A percentile compares a stretch with the other conserved stretches of the same genome.
Evolutionary conservation across 64 coral and sea anemone genomes (phyloP).

Genomic region (Stichodactyla mertensii): DNA sequence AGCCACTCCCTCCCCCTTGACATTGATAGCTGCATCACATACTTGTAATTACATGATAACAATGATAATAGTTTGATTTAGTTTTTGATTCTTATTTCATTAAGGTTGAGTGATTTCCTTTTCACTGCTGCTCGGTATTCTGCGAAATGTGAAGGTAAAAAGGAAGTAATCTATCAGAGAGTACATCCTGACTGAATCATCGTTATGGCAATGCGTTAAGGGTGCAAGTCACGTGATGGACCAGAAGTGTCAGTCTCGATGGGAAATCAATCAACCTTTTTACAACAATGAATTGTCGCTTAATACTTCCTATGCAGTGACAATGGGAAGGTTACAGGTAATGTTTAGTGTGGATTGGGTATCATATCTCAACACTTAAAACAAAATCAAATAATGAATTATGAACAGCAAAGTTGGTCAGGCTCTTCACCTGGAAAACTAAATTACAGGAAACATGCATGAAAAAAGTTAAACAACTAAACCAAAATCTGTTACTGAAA

Average conservation of each 20-base stretch:
- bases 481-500: no score
- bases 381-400: no score
- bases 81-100: not conserved
- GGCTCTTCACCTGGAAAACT: no score
- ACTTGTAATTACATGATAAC: no score
- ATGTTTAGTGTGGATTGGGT: not conserved
- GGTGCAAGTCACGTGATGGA: not conserved
- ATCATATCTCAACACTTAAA: no score
- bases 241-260: no score
- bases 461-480: no score
- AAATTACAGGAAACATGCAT: no score
- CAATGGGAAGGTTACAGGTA: not conserved
- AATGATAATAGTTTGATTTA: not conserved
- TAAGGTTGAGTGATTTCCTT: constrained; percentile 82
- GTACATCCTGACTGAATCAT: constrained; percentile 10
- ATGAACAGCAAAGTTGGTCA: no score
- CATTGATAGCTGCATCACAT: no score
- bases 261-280: not conserved
- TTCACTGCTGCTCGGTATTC: constrained; percentile 75
- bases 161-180: constrained; percentile 64
- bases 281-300: not conserved
- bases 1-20: no score
- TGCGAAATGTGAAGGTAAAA: constrained; percentile 69
- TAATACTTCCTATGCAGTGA: no score
- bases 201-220: not conserved